A percentile compares a stretch with the other conserved stretches of the same genome.
phyloP scores from a whole-genome alignment of 1,140 invertebrate genomes.

The Hestina assimilis region DNA sequence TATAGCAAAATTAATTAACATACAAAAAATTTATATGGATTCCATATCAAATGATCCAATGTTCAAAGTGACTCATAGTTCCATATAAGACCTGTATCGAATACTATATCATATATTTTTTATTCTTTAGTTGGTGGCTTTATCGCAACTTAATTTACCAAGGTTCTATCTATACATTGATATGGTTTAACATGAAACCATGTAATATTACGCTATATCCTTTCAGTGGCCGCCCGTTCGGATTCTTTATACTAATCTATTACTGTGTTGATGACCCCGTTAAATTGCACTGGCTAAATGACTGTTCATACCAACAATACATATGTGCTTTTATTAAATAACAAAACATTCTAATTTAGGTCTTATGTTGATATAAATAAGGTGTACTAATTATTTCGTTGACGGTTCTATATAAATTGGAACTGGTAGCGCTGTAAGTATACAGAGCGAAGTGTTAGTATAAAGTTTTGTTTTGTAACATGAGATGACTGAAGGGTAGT shows the following conservation, averaged over 20 bases:
- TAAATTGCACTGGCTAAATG: slow-evolving; percentile 40
- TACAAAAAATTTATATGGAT: background rate
- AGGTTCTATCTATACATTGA: background rate
- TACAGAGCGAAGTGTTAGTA: slow-evolving; percentile 1
- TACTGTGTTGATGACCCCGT: slow-evolving; percentile 48
- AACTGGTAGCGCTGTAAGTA: background rate
- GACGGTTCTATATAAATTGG: background rate
- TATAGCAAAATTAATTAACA: too few relatives aligned
- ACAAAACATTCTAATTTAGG: background rate
- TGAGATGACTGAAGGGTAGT: slow-evolving; percentile 5
- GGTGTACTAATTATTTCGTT: background rate
- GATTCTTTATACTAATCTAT: slow-evolving; percentile 46
- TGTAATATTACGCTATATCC: background rate
- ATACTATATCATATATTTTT: background rate
- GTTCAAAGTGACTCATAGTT: background rate
- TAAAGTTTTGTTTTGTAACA: slow-evolving; percentile 18
- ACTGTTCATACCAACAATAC: slow-evolving; percentile 21
- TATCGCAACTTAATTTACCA: background rate
- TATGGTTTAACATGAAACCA: background rate
- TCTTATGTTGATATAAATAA: background rate
- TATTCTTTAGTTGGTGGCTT: background rate
- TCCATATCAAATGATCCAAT: background rate
- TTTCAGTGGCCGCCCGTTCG: background rate
- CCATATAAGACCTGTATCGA: background rate
- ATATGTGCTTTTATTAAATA: background rate